Evolutionary conservation across 2,113 vertebrate genomes (phyloP).

Genomic region (Cacatua alba): DNA sequence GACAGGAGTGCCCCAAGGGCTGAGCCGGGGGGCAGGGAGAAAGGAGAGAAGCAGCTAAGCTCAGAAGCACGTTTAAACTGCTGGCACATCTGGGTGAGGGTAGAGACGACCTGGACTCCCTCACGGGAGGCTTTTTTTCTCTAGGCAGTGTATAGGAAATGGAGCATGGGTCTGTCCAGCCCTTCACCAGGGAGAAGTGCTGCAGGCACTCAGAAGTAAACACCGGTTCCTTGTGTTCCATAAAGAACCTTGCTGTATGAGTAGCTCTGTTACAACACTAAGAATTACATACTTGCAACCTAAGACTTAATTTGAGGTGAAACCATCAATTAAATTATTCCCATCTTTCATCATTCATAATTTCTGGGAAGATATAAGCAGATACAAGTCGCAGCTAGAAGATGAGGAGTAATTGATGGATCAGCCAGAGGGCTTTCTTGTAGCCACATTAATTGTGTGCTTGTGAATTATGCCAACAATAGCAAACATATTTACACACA

Average conservation of each 20-base stretch:
- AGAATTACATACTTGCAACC: neutral
- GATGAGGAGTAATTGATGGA: neutral
- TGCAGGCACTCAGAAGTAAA: neutral
- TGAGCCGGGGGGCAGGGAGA: neutral
- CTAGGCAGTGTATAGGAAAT: neutral
- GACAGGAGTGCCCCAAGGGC: neutral
- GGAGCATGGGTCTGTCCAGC: neutral
- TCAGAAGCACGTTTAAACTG: neutral
- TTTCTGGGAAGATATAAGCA: neutral
- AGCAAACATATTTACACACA: neutral
- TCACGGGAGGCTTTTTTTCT: neutral
- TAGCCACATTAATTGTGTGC: neutral
- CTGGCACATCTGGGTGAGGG: neutral
- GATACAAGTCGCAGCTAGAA: slow-evolving; percentile 18
- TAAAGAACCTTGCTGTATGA: neutral
- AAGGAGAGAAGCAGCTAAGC: neutral
- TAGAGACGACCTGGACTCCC: neutral
- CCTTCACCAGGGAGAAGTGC: neutral
- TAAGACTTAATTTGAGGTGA: slow-evolving; percentile 12
- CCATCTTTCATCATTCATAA: neutral
- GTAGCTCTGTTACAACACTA: neutral
- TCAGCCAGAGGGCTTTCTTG: slow-evolving; percentile 9
- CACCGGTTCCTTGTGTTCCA: neutral
- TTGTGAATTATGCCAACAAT: slow-evolving; percentile 1
- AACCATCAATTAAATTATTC: slow-evolving; percentile 10